Percentiles rank a stretch among this genome's conserved stretches.
Conservation (phyloP, 2,113 vertebrate species). For the Engystomops pustulosus region DNA sequence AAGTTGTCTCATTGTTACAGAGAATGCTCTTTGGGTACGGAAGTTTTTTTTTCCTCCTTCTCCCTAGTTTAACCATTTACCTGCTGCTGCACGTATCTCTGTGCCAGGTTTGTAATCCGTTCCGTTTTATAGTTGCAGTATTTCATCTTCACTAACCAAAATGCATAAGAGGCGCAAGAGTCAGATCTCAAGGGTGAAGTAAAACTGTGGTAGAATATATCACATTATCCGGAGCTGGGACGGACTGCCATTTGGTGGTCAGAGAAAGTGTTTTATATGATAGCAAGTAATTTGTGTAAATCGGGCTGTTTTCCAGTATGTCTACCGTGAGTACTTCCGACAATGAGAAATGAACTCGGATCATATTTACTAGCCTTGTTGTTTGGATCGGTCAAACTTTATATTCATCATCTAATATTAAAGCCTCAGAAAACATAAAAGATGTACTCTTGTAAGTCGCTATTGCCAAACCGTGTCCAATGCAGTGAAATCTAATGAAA, state of each 20-base stretch:
- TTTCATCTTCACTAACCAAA: not conserved
- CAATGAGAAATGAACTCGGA: not conserved
- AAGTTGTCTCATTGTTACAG: conserved; percentile 45
- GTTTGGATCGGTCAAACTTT: not conserved
- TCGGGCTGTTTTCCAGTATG: not conserved
- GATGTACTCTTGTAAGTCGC: not conserved
- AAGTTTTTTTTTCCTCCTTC: not conserved
- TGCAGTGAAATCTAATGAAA: not conserved
- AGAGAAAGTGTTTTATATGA: not conserved
- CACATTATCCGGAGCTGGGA: not conserved
- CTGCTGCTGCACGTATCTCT: not conserved
- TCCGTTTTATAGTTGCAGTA: not conserved
- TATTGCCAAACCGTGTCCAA: not conserved
- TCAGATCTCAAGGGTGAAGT: not conserved
- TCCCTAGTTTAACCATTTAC: conserved; percentile 16
- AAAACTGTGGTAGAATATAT: not conserved
- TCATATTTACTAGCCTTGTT: not conserved
- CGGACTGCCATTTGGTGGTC: not conserved
- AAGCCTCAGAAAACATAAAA: not conserved
- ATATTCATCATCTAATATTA: not conserved
- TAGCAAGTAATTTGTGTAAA: not conserved
- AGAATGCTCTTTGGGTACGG: conserved; percentile 27
- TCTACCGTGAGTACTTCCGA: not conserved
- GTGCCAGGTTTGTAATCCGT: not conserved
- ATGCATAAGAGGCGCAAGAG: not conserved